Base-by-base conservation (phyloP, 1,140 invertebrate species). In the Temnothorax longispinosus region DNA sequence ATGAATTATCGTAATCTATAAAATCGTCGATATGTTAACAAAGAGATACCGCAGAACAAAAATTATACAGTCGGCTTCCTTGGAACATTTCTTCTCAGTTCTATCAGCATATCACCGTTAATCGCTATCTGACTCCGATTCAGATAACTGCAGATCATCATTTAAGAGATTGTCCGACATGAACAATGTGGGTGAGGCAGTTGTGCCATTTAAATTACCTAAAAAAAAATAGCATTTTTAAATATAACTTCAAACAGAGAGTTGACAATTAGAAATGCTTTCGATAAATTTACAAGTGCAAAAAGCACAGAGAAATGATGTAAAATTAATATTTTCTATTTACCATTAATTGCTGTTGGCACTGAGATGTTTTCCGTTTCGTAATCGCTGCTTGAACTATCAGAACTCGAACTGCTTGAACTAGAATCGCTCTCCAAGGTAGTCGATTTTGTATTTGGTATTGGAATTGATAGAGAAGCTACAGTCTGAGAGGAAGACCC, bases 101-200 rank as follows among this genome's bases (percentile, higher is more conserved):
- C 58, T 76, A 52, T 21, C 13, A 2, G 56, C 13, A 71, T 44
- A 60, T 91, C 86, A 86, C 35, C 47, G 64, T 92, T 90, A 94
- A 92, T 96, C 95, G 74, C 96, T 96, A 76, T 97, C 97, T 65
- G 96, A 97, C 85, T 96, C 97, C n/a, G 96, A 96, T 95, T 98
- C 97, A 62, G 97, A 98, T 80, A 98, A 95, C 93, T 97, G 97
- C 88, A 98, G 96, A 95, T 98, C 97, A 91, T 98, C 97, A 93
- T 96, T 97, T 64, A 97, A 95, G 86, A 97, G 95, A 93, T 96
- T 96, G 88, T 95, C 95, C 13, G 96, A 96, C 93, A 96, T 94
- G 2, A 96, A 78, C 64, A 96, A 92, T 69, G 94, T 92, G 75
- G 94, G 90, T 84, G 94, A 91, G 85, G 91, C 85, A 90, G 91